phyloP scores from a whole-genome alignment of 2,888 invertebrate species.

The Ptilodon capucinus region DNA sequence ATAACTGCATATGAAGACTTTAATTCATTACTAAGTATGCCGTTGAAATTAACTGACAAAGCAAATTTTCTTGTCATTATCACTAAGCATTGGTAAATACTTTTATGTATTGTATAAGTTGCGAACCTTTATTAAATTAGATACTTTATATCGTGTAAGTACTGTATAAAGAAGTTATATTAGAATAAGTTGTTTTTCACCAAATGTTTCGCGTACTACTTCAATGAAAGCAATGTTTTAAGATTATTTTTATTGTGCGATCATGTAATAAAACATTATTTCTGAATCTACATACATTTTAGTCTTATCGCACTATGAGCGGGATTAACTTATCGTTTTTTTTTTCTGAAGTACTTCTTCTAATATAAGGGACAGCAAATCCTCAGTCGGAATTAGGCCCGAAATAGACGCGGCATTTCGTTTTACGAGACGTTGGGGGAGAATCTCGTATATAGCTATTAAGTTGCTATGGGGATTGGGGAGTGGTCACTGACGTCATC shows the following conservation, averaged over 20 bases:
- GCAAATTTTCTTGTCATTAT: not conserved
- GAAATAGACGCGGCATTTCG: slow-evolving; percentile 34
- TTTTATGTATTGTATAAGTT: too few species aligned
- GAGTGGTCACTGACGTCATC: slow-evolving; percentile 65
- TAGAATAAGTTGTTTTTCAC: too few species aligned
- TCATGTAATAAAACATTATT: not conserved
- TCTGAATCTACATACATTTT: not conserved
- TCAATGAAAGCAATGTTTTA: not conserved
- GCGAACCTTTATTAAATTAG: too few species aligned
- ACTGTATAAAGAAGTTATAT: too few species aligned
- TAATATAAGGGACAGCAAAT: too few species aligned
- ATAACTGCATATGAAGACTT: not conserved
- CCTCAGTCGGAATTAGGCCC: slow-evolving; percentile 15
- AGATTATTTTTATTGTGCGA: not conserved
- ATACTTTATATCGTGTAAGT: too few species aligned
- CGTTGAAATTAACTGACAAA: not conserved
- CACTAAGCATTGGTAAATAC: not conserved
- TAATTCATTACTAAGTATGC: not conserved
- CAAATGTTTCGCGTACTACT: too few species aligned
- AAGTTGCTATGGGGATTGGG: slow-evolving; percentile 37
- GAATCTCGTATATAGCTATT: slow-evolving; percentile 17
- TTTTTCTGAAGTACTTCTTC: not conserved
- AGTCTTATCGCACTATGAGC: not conserved
- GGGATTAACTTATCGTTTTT: too few species aligned
- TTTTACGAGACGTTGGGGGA: slow-evolving; percentile 17